Conservation (phyloP, 2,113 vertebrate genomes). For the Corythaixoides concolor region DNA sequence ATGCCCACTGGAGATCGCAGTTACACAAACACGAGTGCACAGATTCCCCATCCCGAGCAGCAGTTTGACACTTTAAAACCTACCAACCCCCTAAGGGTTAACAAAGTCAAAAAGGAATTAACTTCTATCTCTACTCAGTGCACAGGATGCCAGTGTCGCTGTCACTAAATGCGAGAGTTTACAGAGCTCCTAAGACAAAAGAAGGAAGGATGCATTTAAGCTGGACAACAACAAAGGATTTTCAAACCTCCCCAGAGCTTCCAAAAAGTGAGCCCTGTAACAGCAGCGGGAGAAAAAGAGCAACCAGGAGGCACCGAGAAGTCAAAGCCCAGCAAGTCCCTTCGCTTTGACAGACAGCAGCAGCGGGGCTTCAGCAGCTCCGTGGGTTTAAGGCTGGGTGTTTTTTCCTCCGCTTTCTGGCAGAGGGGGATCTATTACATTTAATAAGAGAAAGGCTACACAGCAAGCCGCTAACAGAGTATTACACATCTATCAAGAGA, state of each 20-base stretch:
- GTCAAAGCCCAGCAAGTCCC: conserved; percentile 1
- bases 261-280: conserved; percentile 10
- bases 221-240: not conserved
- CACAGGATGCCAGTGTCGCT: not conserved
- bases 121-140: conserved; percentile 48
- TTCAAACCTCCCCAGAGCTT: not conserved
- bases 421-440: conserved; percentile 63
- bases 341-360: conserved; percentile 73
- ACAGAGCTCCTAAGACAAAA: not conserved
- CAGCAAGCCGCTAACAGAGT: conserved; percentile 34
- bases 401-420: conserved; percentile 50
- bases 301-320: not conserved
- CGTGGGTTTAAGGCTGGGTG: conserved; percentile 29
- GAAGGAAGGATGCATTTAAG: not conserved
- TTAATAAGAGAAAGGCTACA: conserved; percentile 54
- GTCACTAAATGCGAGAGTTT: not conserved
- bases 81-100: conserved; percentile 50
- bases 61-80: not conserved
- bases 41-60: not conserved
- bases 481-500: conserved; percentile 40
- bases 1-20: not conserved
- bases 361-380: conserved; percentile 65
- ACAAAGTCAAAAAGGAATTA: conserved; percentile 62
- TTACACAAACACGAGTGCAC: not conserved
- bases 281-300: not conserved